These are phyloP conservation scores for Neopipo cinnamomea DNA, from an alignment of 2,113 vertebrate species.

Conservation along the genomic window DNA sequence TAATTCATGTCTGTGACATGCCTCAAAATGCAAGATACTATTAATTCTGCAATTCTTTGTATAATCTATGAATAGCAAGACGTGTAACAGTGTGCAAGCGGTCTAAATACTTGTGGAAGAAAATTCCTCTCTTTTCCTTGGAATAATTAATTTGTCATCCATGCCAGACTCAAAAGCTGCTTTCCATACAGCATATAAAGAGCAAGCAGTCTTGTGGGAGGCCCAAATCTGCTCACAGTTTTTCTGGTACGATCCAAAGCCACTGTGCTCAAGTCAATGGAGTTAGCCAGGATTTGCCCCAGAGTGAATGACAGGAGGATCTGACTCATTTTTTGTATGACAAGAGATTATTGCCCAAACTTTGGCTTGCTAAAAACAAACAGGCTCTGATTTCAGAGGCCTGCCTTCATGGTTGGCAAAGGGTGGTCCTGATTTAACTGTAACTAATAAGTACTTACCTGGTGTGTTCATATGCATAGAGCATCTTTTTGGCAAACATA, in stretches of 20 bases:
- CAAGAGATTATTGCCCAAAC: neutral
- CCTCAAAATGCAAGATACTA: neutral
- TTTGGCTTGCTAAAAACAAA: neutral
- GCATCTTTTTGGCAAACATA: neutral
- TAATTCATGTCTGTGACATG: neutral
- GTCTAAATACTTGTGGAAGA: constrained; percentile 9
- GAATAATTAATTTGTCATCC: constrained; percentile 50
- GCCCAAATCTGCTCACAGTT: neutral
- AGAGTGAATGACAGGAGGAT: neutral
- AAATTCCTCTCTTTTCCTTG: neutral
- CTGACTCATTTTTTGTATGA: neutral
- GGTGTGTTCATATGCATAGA: neutral
- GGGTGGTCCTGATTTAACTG: neutral
- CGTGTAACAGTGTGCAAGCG: neutral
- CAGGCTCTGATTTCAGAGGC: neutral
- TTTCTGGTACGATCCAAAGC: neutral
- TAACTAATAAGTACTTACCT: neutral
- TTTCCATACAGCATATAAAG: neutral
- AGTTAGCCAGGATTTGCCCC: constrained; percentile 1
- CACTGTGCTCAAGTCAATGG: neutral
- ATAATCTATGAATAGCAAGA: neutral
- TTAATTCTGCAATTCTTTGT: neutral
- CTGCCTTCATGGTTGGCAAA: fast-evolving
- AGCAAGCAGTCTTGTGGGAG: neutral
- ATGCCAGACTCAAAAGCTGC: neutral